These are phyloP conservation scores for Poecile atricapillus DNA, from an alignment of 2,113 vertebrate species.

Conservation along the genomic window DNA sequence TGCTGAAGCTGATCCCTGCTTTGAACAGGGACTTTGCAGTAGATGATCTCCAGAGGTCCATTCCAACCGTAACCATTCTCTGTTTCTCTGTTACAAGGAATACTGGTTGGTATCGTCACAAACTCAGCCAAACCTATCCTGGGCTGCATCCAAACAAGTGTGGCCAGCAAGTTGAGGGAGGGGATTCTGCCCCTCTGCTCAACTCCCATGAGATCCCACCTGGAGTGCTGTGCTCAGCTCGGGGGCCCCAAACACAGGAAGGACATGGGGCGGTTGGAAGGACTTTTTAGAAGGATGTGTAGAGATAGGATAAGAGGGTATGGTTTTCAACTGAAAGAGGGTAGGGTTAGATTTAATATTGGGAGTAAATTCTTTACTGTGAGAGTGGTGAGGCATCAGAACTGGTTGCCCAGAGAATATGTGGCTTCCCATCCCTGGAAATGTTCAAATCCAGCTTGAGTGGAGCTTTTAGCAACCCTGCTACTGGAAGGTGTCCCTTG, in stretches of 20 bases:
- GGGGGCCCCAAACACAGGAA: background rate
- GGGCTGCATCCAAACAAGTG: background rate
- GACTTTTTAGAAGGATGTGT: background rate
- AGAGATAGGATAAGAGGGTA: background rate
- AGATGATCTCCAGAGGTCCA: background rate
- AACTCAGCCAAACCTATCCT: background rate
- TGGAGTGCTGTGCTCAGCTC: background rate
- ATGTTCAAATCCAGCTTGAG: background rate
- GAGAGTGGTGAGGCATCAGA: background rate
- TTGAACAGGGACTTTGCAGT: background rate
- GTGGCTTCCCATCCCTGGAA: background rate
- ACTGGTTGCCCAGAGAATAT: background rate
- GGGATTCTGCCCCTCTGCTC: background rate
- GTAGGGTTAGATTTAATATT: background rate
- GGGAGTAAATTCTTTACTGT: background rate
- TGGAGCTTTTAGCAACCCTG: background rate
- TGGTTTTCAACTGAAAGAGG: background rate
- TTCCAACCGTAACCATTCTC: background rate
- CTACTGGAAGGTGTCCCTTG: background rate
- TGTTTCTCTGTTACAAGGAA: background rate
- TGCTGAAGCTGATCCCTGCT: background rate
- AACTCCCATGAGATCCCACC: background rate
- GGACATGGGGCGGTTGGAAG: background rate
- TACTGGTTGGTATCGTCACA: background rate
- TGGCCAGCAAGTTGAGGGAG: background rate